Conservation (phyloP, 1,140 invertebrate genomes). For the Zaprionus gabonicus region DNA sequence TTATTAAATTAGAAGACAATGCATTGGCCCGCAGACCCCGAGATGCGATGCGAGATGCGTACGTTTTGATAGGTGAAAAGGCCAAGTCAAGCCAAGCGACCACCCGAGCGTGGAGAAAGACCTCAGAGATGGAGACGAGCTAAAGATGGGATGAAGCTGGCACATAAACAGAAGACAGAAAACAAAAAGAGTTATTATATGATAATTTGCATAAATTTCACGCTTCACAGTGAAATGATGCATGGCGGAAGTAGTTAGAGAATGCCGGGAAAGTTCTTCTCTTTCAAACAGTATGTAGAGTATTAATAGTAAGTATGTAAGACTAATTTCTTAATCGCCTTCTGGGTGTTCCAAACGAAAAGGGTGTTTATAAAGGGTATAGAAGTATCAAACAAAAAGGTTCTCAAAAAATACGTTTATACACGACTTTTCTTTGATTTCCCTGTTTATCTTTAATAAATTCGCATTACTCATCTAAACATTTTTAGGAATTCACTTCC, state of each 20-base stretch:
- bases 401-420: not conserved
- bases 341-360: conserved; percentile 18
- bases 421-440: not conserved
- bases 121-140: conserved; percentile 34
- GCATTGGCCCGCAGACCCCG: conserved; percentile 41
- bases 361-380: not conserved
- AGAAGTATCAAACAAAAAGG: not conserved
- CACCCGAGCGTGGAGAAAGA: conserved; percentile 68
- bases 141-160: conserved; percentile 43
- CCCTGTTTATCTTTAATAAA: not conserved
- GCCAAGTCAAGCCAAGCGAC: conserved; percentile 52
- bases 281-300: not conserved
- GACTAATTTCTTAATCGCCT: conserved; percentile 49
- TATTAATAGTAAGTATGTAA: conserved; percentile 18
- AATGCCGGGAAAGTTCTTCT: conserved; percentile 14
- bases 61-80: conserved; percentile 57
- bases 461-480: conserved; percentile 35
- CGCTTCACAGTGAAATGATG: conserved; percentile 61
- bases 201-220: conserved; percentile 82
- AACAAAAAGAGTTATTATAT: conserved; percentile 83
- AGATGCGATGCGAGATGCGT: conserved; percentile 66
- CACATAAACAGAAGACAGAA: conserved; percentile 45
- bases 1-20: conserved; percentile 82
- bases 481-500: conserved; percentile 67
- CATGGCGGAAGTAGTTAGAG: conserved; percentile 50